Percentiles rank a stretch among this genome's conserved stretches.
Evolutionary conservation across 2,113 vertebrate genomes (phyloP).

Genomic region (Daphoenositta chrysoptera): DNA sequence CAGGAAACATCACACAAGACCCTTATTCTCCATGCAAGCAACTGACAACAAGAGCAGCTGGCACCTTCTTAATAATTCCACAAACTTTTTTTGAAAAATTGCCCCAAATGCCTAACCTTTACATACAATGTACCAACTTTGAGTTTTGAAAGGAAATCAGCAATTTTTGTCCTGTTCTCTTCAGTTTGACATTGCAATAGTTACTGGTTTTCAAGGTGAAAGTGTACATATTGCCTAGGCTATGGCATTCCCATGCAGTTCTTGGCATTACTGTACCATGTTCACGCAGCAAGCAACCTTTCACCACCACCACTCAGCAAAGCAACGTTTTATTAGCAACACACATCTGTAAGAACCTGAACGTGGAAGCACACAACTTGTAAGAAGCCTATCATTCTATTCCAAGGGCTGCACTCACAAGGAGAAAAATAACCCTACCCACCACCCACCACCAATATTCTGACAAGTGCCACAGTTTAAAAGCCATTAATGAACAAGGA

Average conservation of each 20-base stretch:
- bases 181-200: not conserved
- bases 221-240: not conserved
- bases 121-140: not conserved
- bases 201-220: not conserved
- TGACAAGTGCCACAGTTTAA: not conserved
- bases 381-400: accelerated
- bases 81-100: not conserved
- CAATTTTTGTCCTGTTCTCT: not conserved
- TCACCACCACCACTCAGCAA: not conserved
- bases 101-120: not conserved
- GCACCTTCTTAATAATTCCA: not conserved
- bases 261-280: not conserved
- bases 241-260: not conserved
- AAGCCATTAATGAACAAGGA: not conserved
- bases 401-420: not conserved
- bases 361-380: not conserved
- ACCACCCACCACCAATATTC: accelerated
- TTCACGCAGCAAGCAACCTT: not conserved
- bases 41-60: not conserved
- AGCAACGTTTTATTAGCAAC: not conserved
- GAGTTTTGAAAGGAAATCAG: not conserved
- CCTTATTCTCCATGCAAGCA: not conserved
- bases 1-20: not conserved
- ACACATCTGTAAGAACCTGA: not conserved
- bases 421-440: not conserved